Conservation (phyloP, 30 jellyfish, hydroid and myxozoan genomes). For the Sanderia malayensis region DNA sequence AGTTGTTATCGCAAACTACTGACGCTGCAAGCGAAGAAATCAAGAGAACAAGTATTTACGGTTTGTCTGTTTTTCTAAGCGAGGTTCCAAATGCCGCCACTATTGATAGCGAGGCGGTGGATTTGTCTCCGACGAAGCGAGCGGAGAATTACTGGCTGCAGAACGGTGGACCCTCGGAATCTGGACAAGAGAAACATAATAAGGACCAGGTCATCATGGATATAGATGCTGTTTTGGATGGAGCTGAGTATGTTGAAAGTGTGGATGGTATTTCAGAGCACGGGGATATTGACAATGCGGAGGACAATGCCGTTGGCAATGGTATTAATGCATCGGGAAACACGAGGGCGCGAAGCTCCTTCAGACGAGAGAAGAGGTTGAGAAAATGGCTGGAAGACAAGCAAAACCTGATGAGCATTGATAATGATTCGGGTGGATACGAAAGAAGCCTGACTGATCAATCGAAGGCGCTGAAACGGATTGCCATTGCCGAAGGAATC, state of each 20-base stretch:
- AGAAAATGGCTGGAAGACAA: conserved; percentile 65
- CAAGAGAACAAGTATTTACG: conserved; percentile 46
- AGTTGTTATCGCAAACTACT: neutral
- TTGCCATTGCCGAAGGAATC: conserved; percentile 48
- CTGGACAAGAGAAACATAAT: neutral
- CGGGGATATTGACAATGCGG: conserved; percentile 1
- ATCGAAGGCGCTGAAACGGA: conserved; percentile 28
- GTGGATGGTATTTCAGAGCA: conserved; percentile 3
- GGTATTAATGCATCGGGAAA: neutral
- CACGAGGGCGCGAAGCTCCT: conserved; percentile 42
- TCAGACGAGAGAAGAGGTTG: conserved; percentile 49
- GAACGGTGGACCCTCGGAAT: neutral
- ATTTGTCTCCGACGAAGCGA: neutral
- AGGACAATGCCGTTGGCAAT: conserved; percentile 10
- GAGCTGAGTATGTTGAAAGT: conserved; percentile 9
- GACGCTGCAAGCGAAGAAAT: conserved; percentile 26
- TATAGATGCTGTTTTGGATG: conserved; percentile 32
- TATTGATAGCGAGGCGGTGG: neutral
- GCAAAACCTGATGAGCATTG: conserved; percentile 27
- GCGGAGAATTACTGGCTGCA: conserved; percentile 38
- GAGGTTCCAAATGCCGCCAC: conserved; percentile 15
- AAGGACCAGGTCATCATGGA: conserved; percentile 22
- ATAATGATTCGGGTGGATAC: conserved; percentile 11
- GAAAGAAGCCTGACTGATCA: conserved; percentile 38
- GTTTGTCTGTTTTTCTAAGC: conserved; percentile 41